phyloP scores from a whole-genome alignment of 1,140 invertebrate species.

The Hycleus cichorii region DNA sequence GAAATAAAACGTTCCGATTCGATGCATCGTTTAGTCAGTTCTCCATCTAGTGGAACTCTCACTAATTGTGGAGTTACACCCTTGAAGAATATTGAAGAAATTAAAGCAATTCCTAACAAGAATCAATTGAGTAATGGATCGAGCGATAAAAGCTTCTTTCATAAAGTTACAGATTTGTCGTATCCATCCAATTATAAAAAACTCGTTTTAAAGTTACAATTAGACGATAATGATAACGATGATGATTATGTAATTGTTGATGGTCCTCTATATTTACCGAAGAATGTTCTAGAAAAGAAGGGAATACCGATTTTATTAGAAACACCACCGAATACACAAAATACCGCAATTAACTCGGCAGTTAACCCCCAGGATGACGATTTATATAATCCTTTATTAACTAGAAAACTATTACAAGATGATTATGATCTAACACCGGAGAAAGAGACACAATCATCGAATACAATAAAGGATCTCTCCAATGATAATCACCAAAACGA shows the following conservation, averaged over 20 bases:
- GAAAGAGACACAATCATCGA: not conserved
- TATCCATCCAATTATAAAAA: not conserved
- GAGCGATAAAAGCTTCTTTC: too few species aligned
- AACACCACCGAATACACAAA: too few species aligned
- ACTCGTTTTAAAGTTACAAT: conserved; percentile 14
- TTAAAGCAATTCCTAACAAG: too few species aligned
- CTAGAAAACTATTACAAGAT: not conserved
- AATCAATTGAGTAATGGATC: too few species aligned
- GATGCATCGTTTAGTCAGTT: too few species aligned
- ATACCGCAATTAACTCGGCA: too few species aligned
- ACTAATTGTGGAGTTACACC: too few species aligned
- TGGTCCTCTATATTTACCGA: conserved; percentile 21
- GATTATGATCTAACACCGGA: conserved; percentile 8
- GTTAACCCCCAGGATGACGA: too few species aligned
- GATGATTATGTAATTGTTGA: conserved; percentile 26
- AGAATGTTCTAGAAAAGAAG: conserved; percentile 12
- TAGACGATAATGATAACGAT: conserved; percentile 12
- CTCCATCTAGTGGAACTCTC: too few species aligned
- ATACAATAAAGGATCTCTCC: not conserved
- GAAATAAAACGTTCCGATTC: too few species aligned
- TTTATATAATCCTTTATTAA: not conserved
- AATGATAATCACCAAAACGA: not conserved
- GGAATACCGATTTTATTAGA: not conserved
- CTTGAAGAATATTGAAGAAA: too few species aligned
- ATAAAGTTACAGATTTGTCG: too few species aligned